Evolutionary conservation across 2,888 invertebrate species (phyloP).

Genomic region (Blastobasis adustella): DNA sequence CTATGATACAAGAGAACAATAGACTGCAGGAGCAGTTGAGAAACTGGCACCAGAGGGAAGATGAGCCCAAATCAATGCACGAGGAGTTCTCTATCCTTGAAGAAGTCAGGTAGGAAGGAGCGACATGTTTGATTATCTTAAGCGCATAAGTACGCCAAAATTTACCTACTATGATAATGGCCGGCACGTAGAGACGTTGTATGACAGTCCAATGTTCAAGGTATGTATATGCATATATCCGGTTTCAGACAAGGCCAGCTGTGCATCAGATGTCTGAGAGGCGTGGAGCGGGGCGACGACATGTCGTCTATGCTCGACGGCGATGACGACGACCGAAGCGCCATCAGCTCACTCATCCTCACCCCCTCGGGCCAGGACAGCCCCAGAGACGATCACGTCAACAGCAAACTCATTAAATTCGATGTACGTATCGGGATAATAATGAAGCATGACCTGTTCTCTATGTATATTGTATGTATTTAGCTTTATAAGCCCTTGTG

Average conservation of each 20-base stretch:
- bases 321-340: constrained; percentile 83
- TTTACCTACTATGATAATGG: too few species aligned
- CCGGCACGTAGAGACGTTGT: not conserved
- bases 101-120: constrained; percentile 82
- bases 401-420: constrained; percentile 70
- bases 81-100: constrained; percentile 89
- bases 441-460: constrained; percentile 10
- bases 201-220: not conserved
- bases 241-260: constrained; percentile 84
- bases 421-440: constrained; percentile 60
- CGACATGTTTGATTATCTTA: too few species aligned
- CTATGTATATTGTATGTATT: constrained; percentile 11
- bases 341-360: constrained; percentile 71
- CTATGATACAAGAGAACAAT: constrained; percentile 81
- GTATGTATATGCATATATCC: not conserved
- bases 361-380: constrained; percentile 58
- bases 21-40: constrained; percentile 81
- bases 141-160: too few species aligned
- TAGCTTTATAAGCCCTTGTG: constrained; percentile 28
- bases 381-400: constrained; percentile 58
- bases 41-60: constrained; percentile 78
- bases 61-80: constrained; percentile 87
- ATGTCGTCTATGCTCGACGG: constrained; percentile 80
- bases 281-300: constrained; percentile 73
- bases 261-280: constrained; percentile 86